A percentile compares a stretch with the other conserved stretches of the same genome.
These are phyloP conservation scores for Candidula unifasciata DNA, from an alignment of 2,888 invertebrate genomes.

Conservation along the genomic window DNA sequence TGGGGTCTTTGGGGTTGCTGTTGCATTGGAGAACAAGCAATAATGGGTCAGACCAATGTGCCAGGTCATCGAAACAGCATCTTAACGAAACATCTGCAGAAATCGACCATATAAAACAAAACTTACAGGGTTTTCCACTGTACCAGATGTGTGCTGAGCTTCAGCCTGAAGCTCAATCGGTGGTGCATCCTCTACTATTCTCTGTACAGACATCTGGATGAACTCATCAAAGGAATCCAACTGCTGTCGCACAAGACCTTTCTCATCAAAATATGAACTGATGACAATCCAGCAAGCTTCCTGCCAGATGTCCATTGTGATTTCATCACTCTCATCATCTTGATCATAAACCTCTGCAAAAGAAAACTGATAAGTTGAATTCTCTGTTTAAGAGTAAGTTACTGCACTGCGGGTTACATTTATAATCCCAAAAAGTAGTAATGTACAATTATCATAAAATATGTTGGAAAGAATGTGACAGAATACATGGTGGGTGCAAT, in stretches of 20 bases:
- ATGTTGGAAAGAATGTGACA: no score
- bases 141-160: conserved; percentile 95
- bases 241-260: conserved; percentile 98
- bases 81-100: no score
- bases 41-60: no score
- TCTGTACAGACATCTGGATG: conserved; percentile 99
- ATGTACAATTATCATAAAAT: no score
- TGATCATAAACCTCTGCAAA: conserved; percentile 61
- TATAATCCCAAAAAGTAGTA: no score
- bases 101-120: conserved; percentile 3
- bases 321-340: conserved; percentile 86
- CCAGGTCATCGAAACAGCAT: no score
- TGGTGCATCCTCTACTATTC: conserved; percentile 99
- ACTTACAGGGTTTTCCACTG: conserved; percentile 81
- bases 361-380: not conserved
- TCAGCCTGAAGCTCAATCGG: conserved; percentile 97
- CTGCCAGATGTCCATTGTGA: conserved; percentile 98
- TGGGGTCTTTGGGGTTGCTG: no score
- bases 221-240: conserved; percentile 99
- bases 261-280: conserved; percentile 99
- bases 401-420: no score
- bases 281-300: conserved; percentile 99
- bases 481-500: no score
- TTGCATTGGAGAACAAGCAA: no score
- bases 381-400: not conserved